phyloP scores from a whole-genome alignment of 2,113 vertebrate species.

The Lophura nycthemera region DNA sequence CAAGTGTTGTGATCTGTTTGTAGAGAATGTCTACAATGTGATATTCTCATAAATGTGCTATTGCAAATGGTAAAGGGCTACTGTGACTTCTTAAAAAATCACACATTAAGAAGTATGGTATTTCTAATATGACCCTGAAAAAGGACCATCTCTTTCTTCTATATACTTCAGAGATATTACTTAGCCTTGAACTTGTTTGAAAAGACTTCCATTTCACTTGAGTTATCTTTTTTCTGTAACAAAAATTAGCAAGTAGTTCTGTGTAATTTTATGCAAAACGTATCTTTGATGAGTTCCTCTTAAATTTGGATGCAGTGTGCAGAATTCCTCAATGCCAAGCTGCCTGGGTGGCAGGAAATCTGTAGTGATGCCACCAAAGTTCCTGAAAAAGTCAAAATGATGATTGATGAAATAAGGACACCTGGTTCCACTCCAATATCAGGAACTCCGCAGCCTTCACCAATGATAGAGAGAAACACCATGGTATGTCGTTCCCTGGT shows the following conservation, averaged over 20 bases:
- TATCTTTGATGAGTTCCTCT: background rate
- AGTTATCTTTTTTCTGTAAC: background rate
- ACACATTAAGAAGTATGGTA: background rate
- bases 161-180: background rate
- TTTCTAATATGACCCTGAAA: background rate
- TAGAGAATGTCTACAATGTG: background rate
- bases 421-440: slow-evolving; percentile 75
- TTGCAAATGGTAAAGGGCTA: background rate
- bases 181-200: background rate
- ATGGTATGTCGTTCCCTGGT: slow-evolving; percentile 67
- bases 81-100: background rate
- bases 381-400: slow-evolving; percentile 86
- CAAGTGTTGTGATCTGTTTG: background rate
- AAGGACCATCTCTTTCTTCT: background rate
- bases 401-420: slow-evolving; percentile 87
- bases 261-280: background rate
- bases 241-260: background rate
- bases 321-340: slow-evolving; percentile 85
- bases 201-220: background rate
- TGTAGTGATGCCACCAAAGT: slow-evolving; percentile 91
- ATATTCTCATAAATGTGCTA: background rate
- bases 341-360: slow-evolving; percentile 91
- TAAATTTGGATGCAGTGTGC: slow-evolving; percentile 80
- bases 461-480: slow-evolving; percentile 77
- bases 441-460: slow-evolving; percentile 84